Base-by-base conservation (phyloP, 2,888 invertebrate genomes). In the Acronicta psi region DNA sequence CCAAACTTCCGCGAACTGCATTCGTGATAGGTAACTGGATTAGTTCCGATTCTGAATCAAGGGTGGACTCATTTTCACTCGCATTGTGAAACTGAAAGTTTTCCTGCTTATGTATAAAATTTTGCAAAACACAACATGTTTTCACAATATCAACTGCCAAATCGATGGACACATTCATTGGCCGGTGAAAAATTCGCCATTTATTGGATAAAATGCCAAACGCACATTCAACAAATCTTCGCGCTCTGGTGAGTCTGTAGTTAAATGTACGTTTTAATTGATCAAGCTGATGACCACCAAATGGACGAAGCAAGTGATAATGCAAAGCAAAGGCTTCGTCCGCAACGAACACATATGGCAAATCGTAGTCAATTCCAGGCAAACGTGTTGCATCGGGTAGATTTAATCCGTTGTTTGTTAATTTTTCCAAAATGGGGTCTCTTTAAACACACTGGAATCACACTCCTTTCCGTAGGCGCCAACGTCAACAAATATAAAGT, bases 161-260 rank as follows among this genome's bases (percentile, higher is more conserved):
- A 61, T 68, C 59, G 42, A 57, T 55, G 41, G 51, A 51, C 18
- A 52, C 67, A 63, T 73, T 66, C 40, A 73, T 38, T 60, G 72
- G 70, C 52, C 66, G 58, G 49, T 70, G 70, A 44, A 71, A 70
- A 62, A 74, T 69, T 51, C 73, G 54, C 66, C 66, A 72, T 57
- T 72, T 71, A 53, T 69, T 75, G 58, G 70, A 52, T 62, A 75
- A 57, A 59, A 77, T 77, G n/a, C 71, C 73, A 69, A 75, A 77
- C 29, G 62, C 54, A 55, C 69, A 74, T 69, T 77, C 75, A 49
- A 76, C 73, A 53, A 62, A 69, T 49, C 73, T 59, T 70, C 75
- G 66, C 42, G 76, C 75, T 72, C 76, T 73, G 31, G 69, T 69
- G 47, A 73, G 66, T 55, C 76, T 67, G 43, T 75, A 76, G 54